Evolutionary conservation across 2,113 vertebrate genomes (phyloP).

Genomic region (Gymnocephalus cernua): DNA sequence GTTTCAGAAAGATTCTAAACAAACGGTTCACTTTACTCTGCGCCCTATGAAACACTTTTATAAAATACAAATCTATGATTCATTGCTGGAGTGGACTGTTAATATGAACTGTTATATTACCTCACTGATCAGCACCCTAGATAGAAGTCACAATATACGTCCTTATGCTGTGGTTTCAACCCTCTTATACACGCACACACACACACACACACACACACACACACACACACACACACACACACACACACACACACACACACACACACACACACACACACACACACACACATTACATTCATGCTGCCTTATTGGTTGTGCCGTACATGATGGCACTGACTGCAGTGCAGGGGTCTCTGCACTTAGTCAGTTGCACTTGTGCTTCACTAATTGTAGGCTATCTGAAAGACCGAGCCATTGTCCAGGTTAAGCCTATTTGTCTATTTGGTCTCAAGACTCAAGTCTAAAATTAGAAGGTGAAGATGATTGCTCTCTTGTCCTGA

Average conservation of each 20-base stretch:
- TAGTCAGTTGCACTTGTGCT: slow-evolving; percentile 2
- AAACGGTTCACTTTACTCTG: not conserved
- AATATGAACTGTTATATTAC: not conserved
- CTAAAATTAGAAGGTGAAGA: slow-evolving; percentile 55
- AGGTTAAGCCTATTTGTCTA: slow-evolving; percentile 9
- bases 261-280: not conserved
- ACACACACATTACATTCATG: not conserved
- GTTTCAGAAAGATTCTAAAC: no score
- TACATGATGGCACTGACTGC: slow-evolving; percentile 27
- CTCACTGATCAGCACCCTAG: not conserved
- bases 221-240: no score
- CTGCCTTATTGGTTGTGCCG: not conserved
- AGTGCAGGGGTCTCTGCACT: not conserved
- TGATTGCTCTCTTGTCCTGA: slow-evolving; percentile 48
- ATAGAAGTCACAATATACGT: not conserved
- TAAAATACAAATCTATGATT: not conserved
- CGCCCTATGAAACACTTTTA: not conserved
- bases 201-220: not conserved
- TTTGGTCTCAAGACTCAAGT: slow-evolving; percentile 27
- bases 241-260: no score
- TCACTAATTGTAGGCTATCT: not conserved
- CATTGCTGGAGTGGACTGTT: not conserved
- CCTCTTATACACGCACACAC: not conserved
- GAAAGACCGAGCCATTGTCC: slow-evolving; percentile 30
- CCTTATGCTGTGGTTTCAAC: not conserved